A percentile compares a stretch with the other conserved stretches of the same genome.
phyloP scores from a whole-genome alignment of 2,888 invertebrate genomes.

The Eubasilissa splendida region DNA sequence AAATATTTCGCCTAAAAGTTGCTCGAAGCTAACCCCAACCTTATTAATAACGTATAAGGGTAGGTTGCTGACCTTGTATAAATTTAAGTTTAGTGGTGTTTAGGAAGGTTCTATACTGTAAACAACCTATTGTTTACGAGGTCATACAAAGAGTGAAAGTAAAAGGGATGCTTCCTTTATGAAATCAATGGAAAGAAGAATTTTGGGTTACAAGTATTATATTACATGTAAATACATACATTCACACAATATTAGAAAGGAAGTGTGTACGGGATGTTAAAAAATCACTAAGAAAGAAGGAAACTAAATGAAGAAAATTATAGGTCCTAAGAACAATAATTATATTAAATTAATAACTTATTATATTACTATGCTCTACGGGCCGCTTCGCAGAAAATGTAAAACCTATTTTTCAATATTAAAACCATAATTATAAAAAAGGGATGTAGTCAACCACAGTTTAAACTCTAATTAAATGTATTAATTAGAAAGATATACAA shows the following conservation, averaged over 20 bases:
- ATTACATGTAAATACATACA: not conserved
- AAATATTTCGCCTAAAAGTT: conserved; percentile 4
- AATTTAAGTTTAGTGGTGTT: conserved; percentile 25
- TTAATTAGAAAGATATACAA: no score
- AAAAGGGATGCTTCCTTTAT: conserved; percentile 21
- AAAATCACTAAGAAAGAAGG: no score
- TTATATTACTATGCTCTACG: no score
- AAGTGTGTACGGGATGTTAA: no score
- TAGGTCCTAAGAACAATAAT: no score
- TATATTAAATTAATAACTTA: no score
- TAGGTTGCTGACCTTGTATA: conserved; percentile 28
- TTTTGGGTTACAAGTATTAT: conserved; percentile 19
- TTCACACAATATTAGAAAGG: not conserved
- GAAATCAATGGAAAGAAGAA: conserved; percentile 24
- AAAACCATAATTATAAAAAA: no score
- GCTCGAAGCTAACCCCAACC: not conserved
- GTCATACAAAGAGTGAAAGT: conserved; percentile 9
- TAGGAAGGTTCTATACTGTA: conserved; percentile 17
- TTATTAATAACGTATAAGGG: conserved; percentile 34
- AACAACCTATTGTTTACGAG: conserved; percentile 40
- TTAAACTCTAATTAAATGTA: no score
- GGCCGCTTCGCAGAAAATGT: no score
- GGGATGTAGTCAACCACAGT: no score
- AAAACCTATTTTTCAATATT: no score
- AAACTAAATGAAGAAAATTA: no score